Conservation (phyloP, 2,797 vertebrate species). For the Sandelia bainsii region DNA sequence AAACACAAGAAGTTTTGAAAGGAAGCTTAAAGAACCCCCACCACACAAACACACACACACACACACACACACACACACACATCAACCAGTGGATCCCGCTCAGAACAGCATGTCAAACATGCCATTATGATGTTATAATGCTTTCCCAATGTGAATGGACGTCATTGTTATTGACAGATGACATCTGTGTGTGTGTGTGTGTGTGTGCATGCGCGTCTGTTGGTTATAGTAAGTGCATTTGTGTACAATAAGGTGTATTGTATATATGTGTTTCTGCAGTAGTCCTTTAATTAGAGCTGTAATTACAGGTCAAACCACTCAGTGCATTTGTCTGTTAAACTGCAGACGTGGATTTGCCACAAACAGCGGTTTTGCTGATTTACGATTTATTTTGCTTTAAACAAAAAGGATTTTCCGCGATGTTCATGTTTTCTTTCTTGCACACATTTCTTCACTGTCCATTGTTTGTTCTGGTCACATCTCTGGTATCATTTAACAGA, state of each 20-base stretch:
- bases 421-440: neutral
- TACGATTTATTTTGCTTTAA: neutral
- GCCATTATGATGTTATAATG: constrained; percentile 47
- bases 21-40: constrained; percentile 3
- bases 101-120: constrained; percentile 33
- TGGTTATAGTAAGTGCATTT: neutral
- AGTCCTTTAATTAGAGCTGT: constrained; percentile 17
- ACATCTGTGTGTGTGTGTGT: neutral
- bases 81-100: neutral
- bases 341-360: neutral
- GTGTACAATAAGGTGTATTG: neutral
- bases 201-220: neutral
- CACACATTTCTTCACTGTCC: neutral
- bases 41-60: too few species aligned
- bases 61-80: neutral
- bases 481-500: constrained; percentile 10
- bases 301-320: constrained; percentile 8
- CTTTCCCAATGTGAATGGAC: constrained; percentile 49
- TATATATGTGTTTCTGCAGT: constrained; percentile 2
- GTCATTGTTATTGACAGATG: constrained; percentile 55
- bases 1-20: constrained; percentile 10
- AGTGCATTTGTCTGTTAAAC: neutral
- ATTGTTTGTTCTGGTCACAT: constrained; percentile 4
- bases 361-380: constrained; percentile 9
- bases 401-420: neutral